A percentile compares a stretch with the other conserved stretches of the same genome.
Conservation (phyloP, 1,140 invertebrate genomes). For the Zaprionus camerounensis region DNA sequence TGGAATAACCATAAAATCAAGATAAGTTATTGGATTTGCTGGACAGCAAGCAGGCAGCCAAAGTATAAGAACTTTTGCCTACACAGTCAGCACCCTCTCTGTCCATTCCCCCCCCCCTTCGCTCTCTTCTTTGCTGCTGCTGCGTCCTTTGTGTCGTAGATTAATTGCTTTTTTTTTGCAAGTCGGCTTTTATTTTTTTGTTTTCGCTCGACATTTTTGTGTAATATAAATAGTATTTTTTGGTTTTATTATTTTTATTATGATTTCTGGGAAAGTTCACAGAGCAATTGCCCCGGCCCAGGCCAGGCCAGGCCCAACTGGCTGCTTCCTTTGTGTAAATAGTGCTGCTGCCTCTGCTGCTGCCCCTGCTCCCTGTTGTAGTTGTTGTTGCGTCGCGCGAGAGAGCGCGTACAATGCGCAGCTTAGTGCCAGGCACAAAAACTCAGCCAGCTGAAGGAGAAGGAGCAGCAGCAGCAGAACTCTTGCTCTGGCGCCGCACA, state of each 20-base stretch:
- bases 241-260: constrained; percentile 29
- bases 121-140: constrained; percentile 1
- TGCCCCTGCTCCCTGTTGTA: constrained; percentile 27
- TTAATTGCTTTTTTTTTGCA: constrained; percentile 71
- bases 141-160: constrained; percentile 68
- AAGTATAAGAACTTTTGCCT: constrained; percentile 70
- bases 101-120: constrained; percentile 5
- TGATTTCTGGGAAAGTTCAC: constrained; percentile 24
- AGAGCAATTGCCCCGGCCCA: constrained; percentile 47
- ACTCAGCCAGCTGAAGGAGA: neutral
- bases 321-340: constrained; percentile 72
- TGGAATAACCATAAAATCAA: constrained; percentile 83
- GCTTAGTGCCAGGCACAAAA: constrained; percentile 52
- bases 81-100: constrained; percentile 10
- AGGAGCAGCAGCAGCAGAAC: constrained; percentile 1
- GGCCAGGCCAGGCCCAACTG: constrained; percentile 32
- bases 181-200: constrained; percentile 16
- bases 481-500: constrained; percentile 55
- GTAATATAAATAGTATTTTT: constrained; percentile 78
- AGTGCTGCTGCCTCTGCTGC: constrained; percentile 46
- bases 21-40: constrained; percentile 83
- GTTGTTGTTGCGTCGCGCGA: constrained; percentile 32
- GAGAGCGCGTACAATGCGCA: constrained; percentile 55
- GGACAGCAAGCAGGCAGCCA: constrained; percentile 67
- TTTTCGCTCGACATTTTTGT: constrained; percentile 61